Percentiles rank a stretch among this genome's conserved stretches.
Conservation (phyloP, 1,140 invertebrate species). For the Macrobrachium nipponense region DNA sequence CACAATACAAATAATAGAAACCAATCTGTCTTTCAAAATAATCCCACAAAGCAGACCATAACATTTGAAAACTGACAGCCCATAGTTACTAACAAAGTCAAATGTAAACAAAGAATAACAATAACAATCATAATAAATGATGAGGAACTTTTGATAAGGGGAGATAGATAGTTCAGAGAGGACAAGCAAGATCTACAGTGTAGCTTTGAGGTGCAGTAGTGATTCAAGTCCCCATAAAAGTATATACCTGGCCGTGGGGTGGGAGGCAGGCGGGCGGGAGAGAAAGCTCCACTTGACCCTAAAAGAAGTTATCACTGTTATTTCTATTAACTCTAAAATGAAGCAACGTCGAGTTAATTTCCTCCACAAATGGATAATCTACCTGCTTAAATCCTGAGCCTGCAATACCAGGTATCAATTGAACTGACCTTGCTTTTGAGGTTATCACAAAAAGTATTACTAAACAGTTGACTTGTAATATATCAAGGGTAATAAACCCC, state of each 20-base stretch:
- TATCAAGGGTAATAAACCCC: no score
- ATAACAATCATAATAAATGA: no score
- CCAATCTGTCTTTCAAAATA: slow-evolving; percentile 26
- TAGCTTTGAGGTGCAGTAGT: slow-evolving; percentile 52
- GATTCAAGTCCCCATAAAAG: slow-evolving; percentile 39
- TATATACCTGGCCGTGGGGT: slow-evolving; percentile 59
- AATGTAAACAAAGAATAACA: no score
- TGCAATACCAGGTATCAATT: neutral
- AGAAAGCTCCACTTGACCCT: slow-evolving; percentile 72
- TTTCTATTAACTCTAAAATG: slow-evolving; percentile 8
- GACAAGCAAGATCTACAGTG: slow-evolving; percentile 35
- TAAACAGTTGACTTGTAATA: no score
- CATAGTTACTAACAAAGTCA: no score
- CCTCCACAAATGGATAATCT: no score
- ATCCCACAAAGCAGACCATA: slow-evolving; percentile 29
- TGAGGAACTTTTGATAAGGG: slow-evolving; percentile 17
- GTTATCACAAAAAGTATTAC: no score
- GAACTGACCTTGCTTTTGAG: no score
- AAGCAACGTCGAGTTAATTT: neutral
- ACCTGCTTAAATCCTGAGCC: no score
- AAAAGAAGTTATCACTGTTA: slow-evolving; percentile 65
- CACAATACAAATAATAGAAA: neutral
- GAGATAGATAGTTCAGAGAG: slow-evolving; percentile 30
- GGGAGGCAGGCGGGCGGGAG: slow-evolving; percentile 69
- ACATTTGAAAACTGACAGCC: neutral